These are phyloP conservation scores for Ethmia dodecea DNA, from an alignment of 2,888 invertebrate genomes.

Conservation along the genomic window DNA sequence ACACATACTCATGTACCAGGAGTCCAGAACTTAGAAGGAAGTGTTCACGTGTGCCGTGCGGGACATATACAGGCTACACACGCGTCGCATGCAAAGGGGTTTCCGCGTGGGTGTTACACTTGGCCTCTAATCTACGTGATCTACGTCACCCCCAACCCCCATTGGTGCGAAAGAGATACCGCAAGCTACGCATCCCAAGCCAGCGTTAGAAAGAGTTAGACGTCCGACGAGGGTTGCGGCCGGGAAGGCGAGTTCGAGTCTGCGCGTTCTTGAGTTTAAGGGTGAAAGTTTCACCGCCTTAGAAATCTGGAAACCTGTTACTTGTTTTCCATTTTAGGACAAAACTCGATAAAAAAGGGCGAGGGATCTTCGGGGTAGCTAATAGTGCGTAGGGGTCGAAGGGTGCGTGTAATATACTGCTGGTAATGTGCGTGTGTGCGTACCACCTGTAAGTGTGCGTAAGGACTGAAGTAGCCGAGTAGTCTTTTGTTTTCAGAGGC, in stretches of 20 bases:
- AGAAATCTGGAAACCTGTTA: slow-evolving; percentile 59
- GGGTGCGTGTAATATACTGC: slow-evolving; percentile 43
- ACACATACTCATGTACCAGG: slow-evolving; percentile 74
- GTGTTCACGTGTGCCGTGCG: slow-evolving; percentile 58
- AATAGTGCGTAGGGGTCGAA: slow-evolving; percentile 39
- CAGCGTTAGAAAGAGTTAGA: slow-evolving; percentile 61
- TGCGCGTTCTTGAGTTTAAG: slow-evolving; percentile 68
- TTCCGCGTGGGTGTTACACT: slow-evolving; percentile 34
- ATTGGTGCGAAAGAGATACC: slow-evolving; percentile 47
- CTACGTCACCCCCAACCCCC: slow-evolving; percentile 41
- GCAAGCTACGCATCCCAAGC: slow-evolving; percentile 15
- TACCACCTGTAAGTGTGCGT: slow-evolving; percentile 9
- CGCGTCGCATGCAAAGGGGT: slow-evolving; percentile 66
- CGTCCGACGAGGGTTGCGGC: slow-evolving; percentile 40
- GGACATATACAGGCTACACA: slow-evolving; percentile 58
- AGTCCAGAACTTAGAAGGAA: slow-evolving; percentile 51
- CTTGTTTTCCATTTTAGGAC: slow-evolving; percentile 78
- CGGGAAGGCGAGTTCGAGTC: slow-evolving; percentile 57
- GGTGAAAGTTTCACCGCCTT: slow-evolving; percentile 55
- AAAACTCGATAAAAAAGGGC: slow-evolving; percentile 77
- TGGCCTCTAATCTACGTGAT: slow-evolving; percentile 50
- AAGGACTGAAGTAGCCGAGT: no score
- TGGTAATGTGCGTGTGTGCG: slow-evolving; percentile 20
- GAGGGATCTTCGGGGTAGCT: slow-evolving; percentile 26
- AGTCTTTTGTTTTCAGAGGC: not conserved